Percentiles rank a stretch among this genome's conserved stretches.
These are phyloP conservation scores for Clarias batrachus DNA, from an alignment of 2,113 vertebrate species.

Conservation along the genomic window DNA sequence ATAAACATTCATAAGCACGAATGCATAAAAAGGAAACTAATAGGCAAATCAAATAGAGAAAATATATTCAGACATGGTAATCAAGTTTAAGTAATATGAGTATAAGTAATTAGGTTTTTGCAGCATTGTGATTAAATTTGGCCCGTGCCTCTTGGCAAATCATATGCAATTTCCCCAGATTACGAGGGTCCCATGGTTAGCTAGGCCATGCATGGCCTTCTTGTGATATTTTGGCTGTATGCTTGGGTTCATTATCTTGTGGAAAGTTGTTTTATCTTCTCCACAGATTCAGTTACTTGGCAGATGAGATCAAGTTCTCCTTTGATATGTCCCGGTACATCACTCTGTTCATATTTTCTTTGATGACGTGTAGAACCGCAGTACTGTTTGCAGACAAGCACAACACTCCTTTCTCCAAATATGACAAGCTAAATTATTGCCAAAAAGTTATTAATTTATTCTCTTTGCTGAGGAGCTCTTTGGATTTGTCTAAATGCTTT, in stretches of 20 bases:
- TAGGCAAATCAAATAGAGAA: neutral
- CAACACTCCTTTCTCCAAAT: neutral
- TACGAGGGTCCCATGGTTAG: neutral
- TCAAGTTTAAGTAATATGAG: neutral
- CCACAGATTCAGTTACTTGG: neutral
- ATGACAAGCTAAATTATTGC: neutral
- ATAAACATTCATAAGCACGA: no score
- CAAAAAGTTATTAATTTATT: neutral
- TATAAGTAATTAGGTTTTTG: neutral
- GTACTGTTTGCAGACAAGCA: neutral
- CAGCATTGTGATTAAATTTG: neutral
- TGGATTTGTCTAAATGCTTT: neutral
- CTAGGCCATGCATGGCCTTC: neutral
- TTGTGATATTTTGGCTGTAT: neutral
- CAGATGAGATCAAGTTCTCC: neutral
- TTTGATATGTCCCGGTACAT: neutral
- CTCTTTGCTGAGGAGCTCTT: neutral
- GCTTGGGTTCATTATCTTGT: neutral
- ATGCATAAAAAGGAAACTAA: neutral
- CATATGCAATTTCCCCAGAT: neutral
- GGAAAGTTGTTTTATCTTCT: neutral
- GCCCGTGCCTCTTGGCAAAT: neutral
- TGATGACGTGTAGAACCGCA: neutral
- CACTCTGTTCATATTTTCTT: neutral
- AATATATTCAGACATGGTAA: neutral